These are phyloP conservation scores for Chelon auratus DNA, from an alignment of 2,797 vertebrate species.

Conservation along the genomic window DNA sequence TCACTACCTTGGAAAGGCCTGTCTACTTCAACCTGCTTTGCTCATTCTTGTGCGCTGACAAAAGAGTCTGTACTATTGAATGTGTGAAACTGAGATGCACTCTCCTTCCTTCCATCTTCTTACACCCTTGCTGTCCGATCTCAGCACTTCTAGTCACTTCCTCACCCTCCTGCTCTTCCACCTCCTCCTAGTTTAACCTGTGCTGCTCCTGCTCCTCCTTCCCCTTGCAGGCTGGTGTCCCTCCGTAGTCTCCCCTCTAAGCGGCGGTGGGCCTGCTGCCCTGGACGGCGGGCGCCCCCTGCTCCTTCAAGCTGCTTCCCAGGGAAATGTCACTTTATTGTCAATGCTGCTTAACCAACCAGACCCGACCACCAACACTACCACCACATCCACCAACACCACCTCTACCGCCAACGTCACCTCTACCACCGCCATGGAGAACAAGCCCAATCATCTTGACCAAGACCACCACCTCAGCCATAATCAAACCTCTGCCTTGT, in stretches of 20 bases:
- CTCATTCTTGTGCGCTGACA: slow-evolving; percentile 22
- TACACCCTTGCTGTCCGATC: slow-evolving; percentile 10
- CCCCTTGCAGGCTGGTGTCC: slow-evolving; percentile 93
- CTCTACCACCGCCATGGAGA: slow-evolving; percentile 58
- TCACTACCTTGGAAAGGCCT: not conserved
- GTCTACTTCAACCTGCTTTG: not conserved
- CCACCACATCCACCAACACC: slow-evolving; percentile 47
- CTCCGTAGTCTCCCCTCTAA: slow-evolving; percentile 95
- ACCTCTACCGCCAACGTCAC: slow-evolving; percentile 40
- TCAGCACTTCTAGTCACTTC: slow-evolving; percentile 69
- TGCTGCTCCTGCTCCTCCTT: slow-evolving; percentile 60
- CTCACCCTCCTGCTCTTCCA: slow-evolving; percentile 39
- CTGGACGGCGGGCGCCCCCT: slow-evolving; percentile 98
- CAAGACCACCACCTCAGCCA: slow-evolving; percentile 73
- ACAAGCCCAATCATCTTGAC: slow-evolving; percentile 57
- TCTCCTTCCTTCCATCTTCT: slow-evolving; percentile 34
- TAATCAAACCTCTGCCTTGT: slow-evolving; percentile 96
- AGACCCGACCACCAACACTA: slow-evolving; percentile 85
- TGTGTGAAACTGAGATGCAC: slow-evolving; percentile 46
- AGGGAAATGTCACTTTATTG: slow-evolving; percentile 99
- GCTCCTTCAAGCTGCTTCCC: slow-evolving; percentile 99
- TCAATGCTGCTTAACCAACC: slow-evolving; percentile 99
- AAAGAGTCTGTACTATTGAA: not conserved
- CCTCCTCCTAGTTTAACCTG: slow-evolving; percentile 70
- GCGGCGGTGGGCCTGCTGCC: slow-evolving; percentile 97